Base-by-base conservation (phyloP, 2,888 invertebrate species). In the Coelogynopora nodosa region DNA sequence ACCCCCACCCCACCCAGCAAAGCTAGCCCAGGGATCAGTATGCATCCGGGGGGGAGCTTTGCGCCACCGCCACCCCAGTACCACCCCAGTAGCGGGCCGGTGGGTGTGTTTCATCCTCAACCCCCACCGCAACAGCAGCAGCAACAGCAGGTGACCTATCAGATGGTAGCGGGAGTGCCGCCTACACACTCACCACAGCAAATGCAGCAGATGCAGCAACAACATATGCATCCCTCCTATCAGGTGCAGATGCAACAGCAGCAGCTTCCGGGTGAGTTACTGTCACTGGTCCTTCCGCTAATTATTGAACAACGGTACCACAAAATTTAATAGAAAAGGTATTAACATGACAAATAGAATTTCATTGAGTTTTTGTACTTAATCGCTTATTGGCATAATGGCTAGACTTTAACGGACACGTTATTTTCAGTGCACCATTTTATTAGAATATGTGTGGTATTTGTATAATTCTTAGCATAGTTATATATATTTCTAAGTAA, bases 21-120 rank as follows among this genome's bases (percentile, higher is more conserved):
- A 26, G 74, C 74, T 5, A 74, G 74, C 23, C 74, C 74, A 2
- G 74, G 74, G 23, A 74, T 74, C 10, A 23, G 2, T 26, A 74
- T 74, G 74, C 74, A 74, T 26, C 74, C 74, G 18, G 74, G 74
- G 2, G 23, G 2, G 74, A 74, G 74, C 74, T 74, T 13, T 23
- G 74, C 74, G 23, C 74, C 74, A 74, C 74, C 74, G 2, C 74
- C 74, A 26, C 74, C 74, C 74, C 74, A 74, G 74, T 74, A 74
- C 74, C 74, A 74, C 23, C 74, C 74, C 23, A 74, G 74, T 26
- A 23, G 27, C 2, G 74, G 2, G 74, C 27, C 74, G 2, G 5
- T 10, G 18, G 5, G 18, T 10, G 49, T 49, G 49, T 18, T 18
- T 5, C 27, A n/a, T 2, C 74, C 18, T 10, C 74, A 74, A 26